Evolutionary conservation across 2,888 invertebrate species (phyloP).

Genomic region (Euplexia lucipara): DNA sequence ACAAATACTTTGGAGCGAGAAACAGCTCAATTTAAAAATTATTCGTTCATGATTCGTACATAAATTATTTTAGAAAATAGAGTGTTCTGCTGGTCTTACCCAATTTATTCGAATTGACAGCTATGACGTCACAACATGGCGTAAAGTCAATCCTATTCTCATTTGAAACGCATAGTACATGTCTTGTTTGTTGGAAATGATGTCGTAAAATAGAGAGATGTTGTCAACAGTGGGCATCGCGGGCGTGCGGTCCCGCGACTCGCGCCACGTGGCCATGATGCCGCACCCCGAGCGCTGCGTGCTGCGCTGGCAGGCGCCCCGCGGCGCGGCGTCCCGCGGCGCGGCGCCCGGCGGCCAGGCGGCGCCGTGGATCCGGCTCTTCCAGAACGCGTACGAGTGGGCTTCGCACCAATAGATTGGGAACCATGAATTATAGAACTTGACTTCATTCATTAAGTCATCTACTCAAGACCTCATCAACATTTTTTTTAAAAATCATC

Average conservation of each 20-base stretch:
- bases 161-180: too few species aligned
- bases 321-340: constrained; percentile 69
- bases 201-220: neutral
- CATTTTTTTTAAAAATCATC: too few species aligned
- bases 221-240: constrained; percentile 94
- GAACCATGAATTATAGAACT: neutral
- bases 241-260: constrained; percentile 96
- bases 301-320: constrained; percentile 97
- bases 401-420: constrained; percentile 76
- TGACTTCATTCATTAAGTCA: neutral
- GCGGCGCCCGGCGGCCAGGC: constrained; percentile 89
- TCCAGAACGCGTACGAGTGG: constrained; percentile 97
- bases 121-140: too few species aligned
- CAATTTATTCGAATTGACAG: too few species aligned
- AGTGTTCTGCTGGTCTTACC: too few species aligned
- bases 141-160: too few species aligned
- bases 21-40: too few species aligned
- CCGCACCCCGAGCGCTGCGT: constrained; percentile 99
- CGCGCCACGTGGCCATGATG: constrained; percentile 99
- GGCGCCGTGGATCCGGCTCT: constrained; percentile 98
- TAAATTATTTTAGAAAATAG: too few species aligned
- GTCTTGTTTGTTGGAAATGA: too few species aligned
- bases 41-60: too few species aligned
- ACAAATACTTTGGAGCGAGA: too few species aligned
- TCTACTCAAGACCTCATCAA: too few species aligned